A percentile compares a stretch with the other conserved stretches of the same genome.
Conservation (phyloP, 2,113 vertebrate genomes). For the Uropsilus gracilis region DNA sequence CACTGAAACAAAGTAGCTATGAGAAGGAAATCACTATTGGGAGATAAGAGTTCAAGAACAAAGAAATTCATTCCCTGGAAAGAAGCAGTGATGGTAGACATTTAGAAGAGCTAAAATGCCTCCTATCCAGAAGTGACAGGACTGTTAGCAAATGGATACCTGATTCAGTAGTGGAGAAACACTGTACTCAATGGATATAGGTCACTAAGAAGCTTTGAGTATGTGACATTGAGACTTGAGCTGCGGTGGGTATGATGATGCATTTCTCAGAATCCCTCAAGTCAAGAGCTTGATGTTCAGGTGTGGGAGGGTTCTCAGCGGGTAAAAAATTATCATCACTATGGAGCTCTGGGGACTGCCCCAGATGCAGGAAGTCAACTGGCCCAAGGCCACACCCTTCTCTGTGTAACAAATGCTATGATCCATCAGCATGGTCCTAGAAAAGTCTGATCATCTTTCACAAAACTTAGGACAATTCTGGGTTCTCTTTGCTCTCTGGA, state of each 20-base stretch:
- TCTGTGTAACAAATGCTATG: neutral
- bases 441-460: neutral
- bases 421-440: too few species aligned
- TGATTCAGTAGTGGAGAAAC: neutral
- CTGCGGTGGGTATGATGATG: neutral
- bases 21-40: neutral
- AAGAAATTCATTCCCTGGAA: neutral
- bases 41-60: neutral
- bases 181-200: neutral
- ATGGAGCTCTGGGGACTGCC: neutral
- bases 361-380: neutral
- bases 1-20: neutral
- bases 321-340: neutral
- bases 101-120: neutral
- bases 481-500: neutral
- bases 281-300: neutral
- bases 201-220: neutral
- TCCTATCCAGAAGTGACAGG: neutral
- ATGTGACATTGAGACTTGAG: too few species aligned
- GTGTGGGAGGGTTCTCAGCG: rapidly evolving
- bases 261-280: neutral
- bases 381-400: neutral
- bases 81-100: neutral
- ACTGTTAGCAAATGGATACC: neutral
- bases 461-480: neutral